Percentiles rank a stretch among this genome's conserved stretches.
phyloP scores from a whole-genome alignment of 2,113 vertebrate species.

The Etheostoma cragini region DNA sequence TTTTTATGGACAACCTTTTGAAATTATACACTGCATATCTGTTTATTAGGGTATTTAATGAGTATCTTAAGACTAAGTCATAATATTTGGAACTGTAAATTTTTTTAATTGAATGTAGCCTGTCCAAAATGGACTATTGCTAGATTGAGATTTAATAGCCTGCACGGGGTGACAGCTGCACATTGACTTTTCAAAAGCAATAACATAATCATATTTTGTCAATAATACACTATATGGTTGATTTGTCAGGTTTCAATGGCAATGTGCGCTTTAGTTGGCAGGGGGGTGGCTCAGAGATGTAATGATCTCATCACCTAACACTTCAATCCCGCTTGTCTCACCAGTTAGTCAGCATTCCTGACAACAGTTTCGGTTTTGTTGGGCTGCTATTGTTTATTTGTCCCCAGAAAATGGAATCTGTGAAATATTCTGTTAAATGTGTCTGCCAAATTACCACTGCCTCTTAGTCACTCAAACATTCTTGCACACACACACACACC shows the following conservation, averaged over 20 bases:
- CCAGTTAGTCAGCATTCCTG: conserved; percentile 69
- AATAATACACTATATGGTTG: neutral
- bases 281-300: neutral
- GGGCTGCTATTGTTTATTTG: conserved; percentile 44
- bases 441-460: neutral
- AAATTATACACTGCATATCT: neutral
- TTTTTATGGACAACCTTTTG: neutral
- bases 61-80: neutral
- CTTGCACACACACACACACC: neutral
- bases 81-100: neutral
- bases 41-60: neutral
- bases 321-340: conserved; percentile 35
- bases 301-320: conserved; percentile 38
- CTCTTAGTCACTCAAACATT: conserved; percentile 1
- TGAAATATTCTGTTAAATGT: conserved; percentile 1
- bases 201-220: neutral
- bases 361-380: conserved; percentile 51
- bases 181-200: conserved; percentile 5
- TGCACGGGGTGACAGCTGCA: neutral
- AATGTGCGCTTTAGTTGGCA: neutral
- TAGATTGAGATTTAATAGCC: neutral
- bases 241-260: neutral
- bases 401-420: conserved; percentile 30
- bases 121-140: neutral
- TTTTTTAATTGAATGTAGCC: neutral